Base-by-base conservation (phyloP, 1,140 invertebrate genomes). In the Epicauta chinensis region DNA sequence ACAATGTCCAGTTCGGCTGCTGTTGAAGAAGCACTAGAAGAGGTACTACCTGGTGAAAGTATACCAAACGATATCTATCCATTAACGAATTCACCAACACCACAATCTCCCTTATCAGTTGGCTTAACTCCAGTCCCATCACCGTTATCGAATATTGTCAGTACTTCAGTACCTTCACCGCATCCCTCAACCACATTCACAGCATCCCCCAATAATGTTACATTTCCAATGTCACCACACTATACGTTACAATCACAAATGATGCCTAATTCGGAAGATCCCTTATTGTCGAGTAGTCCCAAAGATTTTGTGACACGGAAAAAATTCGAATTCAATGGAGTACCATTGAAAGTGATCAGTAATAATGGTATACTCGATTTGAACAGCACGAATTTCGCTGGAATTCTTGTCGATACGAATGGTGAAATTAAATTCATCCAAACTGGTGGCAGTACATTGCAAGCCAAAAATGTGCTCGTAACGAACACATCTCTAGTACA, bases 191-290 rank as follows among this genome's bases (percentile, higher is more conserved):
- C 73, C 16, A 74, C 74, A 32, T 75, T 73, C 23, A 68, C 68
- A 15, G 52, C 76, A 0, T 58, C 63, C 1, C 41, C 62, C 2
- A 65, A 64, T 32, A 62, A 57, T 11, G 58, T 64, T 2, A 71
- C 62, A 3, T 77, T 74, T 52, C 72, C 75, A 1, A 71, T 76
- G 13, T 77, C 75, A 2, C 75, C 75, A 0, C 75, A 79, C 61
- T 73, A 77, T 45, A 71, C 74, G 0, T 64, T 84, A 2, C 82
- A 85, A 61, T 82, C 77, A 31, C 82, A 85, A 63, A 86, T 87
- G 84, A 87, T 90, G 84, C 80, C 87, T 5, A 90, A 89, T 64
- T 90, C 87, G 0, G 87, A 90, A 58, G 88, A 90, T 67, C 88
- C 88, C 0, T 63, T 90, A 1, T 64, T 91, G 12, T 90, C 87